Base-by-base conservation (phyloP, 2,888 invertebrate genomes). In the Gymnocheta viridis region DNA sequence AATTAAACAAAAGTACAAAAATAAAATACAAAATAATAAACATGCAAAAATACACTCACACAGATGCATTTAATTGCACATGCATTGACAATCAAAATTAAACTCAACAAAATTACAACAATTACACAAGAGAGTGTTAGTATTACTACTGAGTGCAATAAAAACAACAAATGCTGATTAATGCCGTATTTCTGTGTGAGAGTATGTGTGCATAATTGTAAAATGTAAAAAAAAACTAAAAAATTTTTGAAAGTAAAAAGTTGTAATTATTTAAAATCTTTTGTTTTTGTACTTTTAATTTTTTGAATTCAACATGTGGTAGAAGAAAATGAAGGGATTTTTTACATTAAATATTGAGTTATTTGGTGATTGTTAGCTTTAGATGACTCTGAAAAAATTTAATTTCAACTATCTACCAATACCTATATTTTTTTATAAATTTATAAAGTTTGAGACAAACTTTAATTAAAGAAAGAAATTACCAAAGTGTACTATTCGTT, bases 1-100 rank as follows among this genome's bases (percentile, higher is more conserved):
- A 91, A 91, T 91, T 91, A 84, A 77, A 81, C 73, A 47, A 41
- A 56, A 77, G n/a, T 47, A 70, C 9, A 70, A 27, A 56, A 56
- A 56, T 24, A 19, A 35, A 64, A 70, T n/a, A 44, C 29, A 17
- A 73, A 70, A 62, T 64, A 77, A 62, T 58, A 77, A 82, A 81
- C 54, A 60, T 56, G 70, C 64, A 72, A 60, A 80, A 49, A 47
- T 14, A 12, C 35, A 73, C 22, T 51, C 22, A 58, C 38, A 78
- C 47, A 44, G 10, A 67, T 19, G n/a, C 29, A 58, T 27, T 6
- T 38, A n/a, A 14, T 51, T 47, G 32, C 22, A 24, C 35, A 56
- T 44, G 38, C 64, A 66, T 64, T 67, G 51, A 17, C 66, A 66
- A 67, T 67, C 38, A 74, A 81, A 81, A 47, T 56, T 66, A 66